Conservation (phyloP, 2,888 invertebrate genomes). For the Gibbula magus region DNA sequence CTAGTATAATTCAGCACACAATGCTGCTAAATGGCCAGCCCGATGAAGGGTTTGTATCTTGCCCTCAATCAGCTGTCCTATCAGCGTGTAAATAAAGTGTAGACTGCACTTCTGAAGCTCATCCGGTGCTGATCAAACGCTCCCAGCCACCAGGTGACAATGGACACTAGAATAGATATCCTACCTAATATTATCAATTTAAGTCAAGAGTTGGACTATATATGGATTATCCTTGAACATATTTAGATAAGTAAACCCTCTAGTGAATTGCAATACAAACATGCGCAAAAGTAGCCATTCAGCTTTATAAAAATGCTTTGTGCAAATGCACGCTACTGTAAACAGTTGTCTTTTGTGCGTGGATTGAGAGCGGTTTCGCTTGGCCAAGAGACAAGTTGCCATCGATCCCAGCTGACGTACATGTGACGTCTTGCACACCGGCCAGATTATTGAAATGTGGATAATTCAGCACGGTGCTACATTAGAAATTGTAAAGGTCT, state of each 20-base stretch:
- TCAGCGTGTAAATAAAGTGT: slow-evolving; percentile 9
- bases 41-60: too few species aligned
- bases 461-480: slow-evolving; percentile 7
- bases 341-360: slow-evolving; percentile 16
- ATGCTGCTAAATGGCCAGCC: too few species aligned
- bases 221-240: not conserved
- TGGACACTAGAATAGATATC: not conserved
- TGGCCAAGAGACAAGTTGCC: not conserved
- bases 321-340: slow-evolving; percentile 10
- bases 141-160: not conserved
- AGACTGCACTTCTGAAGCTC: not conserved
- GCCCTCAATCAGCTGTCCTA: not conserved
- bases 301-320: not conserved
- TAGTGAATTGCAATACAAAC: not conserved
- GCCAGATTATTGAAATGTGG: slow-evolving; percentile 20
- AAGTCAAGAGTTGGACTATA: slow-evolving; percentile 8
- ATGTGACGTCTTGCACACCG: not conserved
- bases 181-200: slow-evolving; percentile 15
- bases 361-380: not conserved
- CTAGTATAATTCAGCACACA: too few species aligned
- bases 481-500: slow-evolving; percentile 7
- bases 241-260: not conserved
- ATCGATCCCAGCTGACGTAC: slow-evolving; percentile 8
- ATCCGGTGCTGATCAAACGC: not conserved
- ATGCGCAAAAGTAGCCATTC: not conserved